These are phyloP conservation scores for Galeopsomyia nigrocyanea DNA, from an alignment of 2,888 invertebrate species.

Conservation along the genomic window DNA sequence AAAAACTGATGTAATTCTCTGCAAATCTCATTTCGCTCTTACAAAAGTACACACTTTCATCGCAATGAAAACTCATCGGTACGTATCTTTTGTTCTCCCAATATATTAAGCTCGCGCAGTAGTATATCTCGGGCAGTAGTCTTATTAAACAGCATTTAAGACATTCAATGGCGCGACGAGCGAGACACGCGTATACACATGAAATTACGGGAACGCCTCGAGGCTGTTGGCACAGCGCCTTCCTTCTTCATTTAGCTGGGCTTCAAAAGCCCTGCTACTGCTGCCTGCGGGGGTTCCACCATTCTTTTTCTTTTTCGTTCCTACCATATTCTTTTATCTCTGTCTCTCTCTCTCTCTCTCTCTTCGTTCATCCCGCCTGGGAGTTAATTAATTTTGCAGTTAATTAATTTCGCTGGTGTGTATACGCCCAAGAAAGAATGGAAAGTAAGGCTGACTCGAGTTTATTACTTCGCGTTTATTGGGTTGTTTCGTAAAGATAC, in stretches of 20 bases:
- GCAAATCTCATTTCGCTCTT: too few species aligned
- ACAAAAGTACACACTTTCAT: too few species aligned
- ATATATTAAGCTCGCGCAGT: neutral
- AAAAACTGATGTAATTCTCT: too few species aligned
- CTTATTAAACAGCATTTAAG: constrained; percentile 30
- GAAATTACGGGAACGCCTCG: constrained; percentile 20
- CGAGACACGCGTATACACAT: neutral
- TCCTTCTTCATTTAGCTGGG: constrained; percentile 27
- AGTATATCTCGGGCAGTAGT: neutral
- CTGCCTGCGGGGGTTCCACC: neutral
- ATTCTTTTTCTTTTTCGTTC: constrained; percentile 4
- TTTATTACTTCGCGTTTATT: constrained; percentile 42
- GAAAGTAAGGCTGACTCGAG: constrained; percentile 35
- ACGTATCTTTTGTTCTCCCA: too few species aligned
- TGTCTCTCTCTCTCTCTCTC: neutral
- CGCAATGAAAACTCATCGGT: too few species aligned
- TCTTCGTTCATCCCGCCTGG: neutral
- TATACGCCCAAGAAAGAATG: constrained; percentile 17
- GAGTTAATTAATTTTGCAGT: constrained; percentile 44
- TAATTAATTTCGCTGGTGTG: constrained; percentile 38
- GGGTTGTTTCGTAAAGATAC: constrained; percentile 28
- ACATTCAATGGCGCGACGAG: neutral
- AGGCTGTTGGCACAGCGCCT: constrained; percentile 15
- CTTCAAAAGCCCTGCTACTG: constrained; percentile 15
- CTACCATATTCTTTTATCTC: neutral